Conservation (phyloP, 2,113 vertebrate genomes). For the Psilopsiagon aurifrons region DNA sequence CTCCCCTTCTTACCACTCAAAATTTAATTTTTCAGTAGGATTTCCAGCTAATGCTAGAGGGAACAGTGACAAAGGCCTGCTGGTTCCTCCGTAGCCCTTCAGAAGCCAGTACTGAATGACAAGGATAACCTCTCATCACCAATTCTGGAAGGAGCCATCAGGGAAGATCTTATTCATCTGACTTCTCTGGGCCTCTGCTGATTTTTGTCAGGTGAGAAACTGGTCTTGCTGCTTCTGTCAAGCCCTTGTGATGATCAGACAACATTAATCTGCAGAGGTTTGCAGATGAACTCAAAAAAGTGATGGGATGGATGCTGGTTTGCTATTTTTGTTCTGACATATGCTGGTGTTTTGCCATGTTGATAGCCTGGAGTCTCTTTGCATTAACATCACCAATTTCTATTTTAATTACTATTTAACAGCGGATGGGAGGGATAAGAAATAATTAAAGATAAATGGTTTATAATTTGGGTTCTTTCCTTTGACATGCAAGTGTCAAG, state of each 20-base stretch:
- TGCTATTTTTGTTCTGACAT: background rate
- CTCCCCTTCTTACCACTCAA: background rate
- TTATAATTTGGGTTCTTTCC: background rate
- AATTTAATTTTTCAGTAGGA: background rate
- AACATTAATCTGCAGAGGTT: background rate
- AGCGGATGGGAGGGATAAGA: background rate
- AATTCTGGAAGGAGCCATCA: background rate
- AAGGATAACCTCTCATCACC: background rate
- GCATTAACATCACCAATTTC: background rate
- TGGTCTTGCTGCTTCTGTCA: background rate
- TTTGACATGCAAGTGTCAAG: background rate
- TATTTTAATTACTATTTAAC: background rate
- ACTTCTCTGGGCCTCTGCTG: background rate
- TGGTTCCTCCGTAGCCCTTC: background rate
- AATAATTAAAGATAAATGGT: background rate
- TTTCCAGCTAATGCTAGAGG: background rate
- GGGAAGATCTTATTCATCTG: background rate
- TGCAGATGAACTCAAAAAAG: background rate
- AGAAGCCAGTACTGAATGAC: background rate
- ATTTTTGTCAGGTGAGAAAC: background rate
- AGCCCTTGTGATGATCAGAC: background rate
- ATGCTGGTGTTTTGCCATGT: background rate
- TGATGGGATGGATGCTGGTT: background rate
- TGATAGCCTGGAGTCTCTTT: background rate
- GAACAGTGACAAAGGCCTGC: background rate